Evolutionary conservation across 2,888 invertebrate genomes (phyloP), one percentile per base, ranked within the genome.

Genomic region (Nomada ruficornis): DNA sequence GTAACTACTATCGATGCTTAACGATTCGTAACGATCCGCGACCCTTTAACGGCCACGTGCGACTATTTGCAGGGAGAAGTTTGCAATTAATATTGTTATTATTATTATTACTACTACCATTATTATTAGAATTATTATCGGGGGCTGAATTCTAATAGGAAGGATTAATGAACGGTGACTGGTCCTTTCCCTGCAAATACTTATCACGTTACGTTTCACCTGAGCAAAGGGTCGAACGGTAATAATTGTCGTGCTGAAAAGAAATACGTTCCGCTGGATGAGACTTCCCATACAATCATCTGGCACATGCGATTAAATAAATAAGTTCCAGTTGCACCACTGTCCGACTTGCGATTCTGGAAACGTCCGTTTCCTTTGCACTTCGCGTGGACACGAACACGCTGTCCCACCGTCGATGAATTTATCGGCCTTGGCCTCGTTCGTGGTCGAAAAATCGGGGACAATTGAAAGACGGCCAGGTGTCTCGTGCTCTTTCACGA

Each of bases 281-380:
- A 62, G 36, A 70, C 29, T 47, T 50, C 70, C 67, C 60, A 72
- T 72, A 80, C 81, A 63, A 72, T 77, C 76, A 77, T 84, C 84
- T 83, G 84, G 84, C 84, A 84, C 84, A 84, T 84, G 65, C 84
- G 72, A 84, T 83, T 83, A 83, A 83, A 83, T 83, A 83, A 83
- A 83, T 83, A 83, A 83, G 67, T 82, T 83, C 69, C 83, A 73
- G 70, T 82, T 82, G 82, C 82, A 67, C 62, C 68, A 47, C 36
- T 44, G 67, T 59, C 71, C 71, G 63, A 72, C 76, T 64, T 54
- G 82, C 59, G 47, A 65, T 18, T 54, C 20, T 64, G 18, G 4
- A 36, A 11, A 20, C 23, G 57, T 55, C 18, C 20, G 50, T 60
- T 29, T 20, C 13, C 42, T 9, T 67, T 67, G 15, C 50, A 7